Evolutionary conservation across 2,888 invertebrate species (phyloP).

Genomic region (Caenorhabditis imperialis): DNA sequence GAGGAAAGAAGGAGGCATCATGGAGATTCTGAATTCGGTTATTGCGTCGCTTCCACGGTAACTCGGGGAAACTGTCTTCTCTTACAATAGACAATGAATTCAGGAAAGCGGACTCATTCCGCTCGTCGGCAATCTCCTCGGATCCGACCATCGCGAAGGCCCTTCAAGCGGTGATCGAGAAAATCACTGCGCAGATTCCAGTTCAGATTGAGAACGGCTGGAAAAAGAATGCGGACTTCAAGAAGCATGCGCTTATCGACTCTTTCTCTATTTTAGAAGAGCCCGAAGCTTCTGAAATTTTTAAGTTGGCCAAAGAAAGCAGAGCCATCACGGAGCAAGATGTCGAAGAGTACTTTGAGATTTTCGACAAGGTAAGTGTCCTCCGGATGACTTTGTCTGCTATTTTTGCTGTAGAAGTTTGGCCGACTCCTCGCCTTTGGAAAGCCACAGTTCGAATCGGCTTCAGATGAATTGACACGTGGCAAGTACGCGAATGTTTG

Average conservation of each 20-base stretch:
- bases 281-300: conserved; percentile 7
- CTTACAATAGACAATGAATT: no score
- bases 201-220: conserved; percentile 28
- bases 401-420: conserved; percentile 17
- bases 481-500: conserved; percentile 34
- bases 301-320: conserved; percentile 3
- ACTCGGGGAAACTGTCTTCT: neutral
- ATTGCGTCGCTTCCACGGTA: conserved; percentile 36
- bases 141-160: conserved; percentile 3
- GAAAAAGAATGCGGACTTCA: conserved; percentile 36
- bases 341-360: conserved; percentile 31
- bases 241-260: conserved; percentile 28
- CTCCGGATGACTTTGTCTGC: neutral
- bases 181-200: conserved; percentile 10
- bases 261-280: conserved; percentile 20
- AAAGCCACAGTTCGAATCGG: conserved; percentile 30
- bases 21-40: conserved; percentile 40
- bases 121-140: conserved; percentile 26
- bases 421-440: conserved; percentile 28
- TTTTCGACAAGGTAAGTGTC: conserved; percentile 28
- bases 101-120: conserved; percentile 27
- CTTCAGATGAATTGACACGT: neutral
- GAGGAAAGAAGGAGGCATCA: conserved; percentile 29
- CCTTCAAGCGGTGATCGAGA: neutral
- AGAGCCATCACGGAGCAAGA: conserved; percentile 31